Evolutionary conservation across 2,113 vertebrate species (phyloP).

Genomic region (Leptobrachium leishanense): DNA sequence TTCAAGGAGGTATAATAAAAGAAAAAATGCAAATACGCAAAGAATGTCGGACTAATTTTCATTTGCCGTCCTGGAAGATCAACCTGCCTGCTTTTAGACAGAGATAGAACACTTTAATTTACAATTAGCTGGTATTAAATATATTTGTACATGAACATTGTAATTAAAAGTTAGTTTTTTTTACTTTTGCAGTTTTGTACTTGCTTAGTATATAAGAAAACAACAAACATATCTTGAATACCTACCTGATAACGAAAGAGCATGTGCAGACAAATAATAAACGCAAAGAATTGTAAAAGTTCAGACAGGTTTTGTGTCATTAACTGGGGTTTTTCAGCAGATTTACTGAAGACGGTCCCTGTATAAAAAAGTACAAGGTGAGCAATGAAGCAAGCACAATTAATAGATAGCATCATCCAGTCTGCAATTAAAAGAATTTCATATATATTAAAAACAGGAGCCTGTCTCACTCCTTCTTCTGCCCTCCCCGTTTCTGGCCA

Average conservation of each 20-base stretch:
- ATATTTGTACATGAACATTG: slow-evolving; percentile 29
- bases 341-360: too few species aligned
- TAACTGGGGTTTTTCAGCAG: too few species aligned
- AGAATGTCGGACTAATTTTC: slow-evolving; percentile 9
- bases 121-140: slow-evolving; percentile 8
- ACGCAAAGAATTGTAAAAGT: too few species aligned
- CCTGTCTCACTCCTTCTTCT: too few species aligned
- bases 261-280: too few species aligned
- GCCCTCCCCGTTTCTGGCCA: too few species aligned
- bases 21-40: slow-evolving; percentile 1
- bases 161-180: slow-evolving; percentile 21
- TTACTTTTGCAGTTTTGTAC: slow-evolving; percentile 3
- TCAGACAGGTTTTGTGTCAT: too few species aligned
- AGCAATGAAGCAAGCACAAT: background rate
- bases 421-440: too few species aligned
- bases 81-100: background rate
- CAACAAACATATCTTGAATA: slow-evolving; percentile 20
- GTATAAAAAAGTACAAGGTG: too few species aligned
- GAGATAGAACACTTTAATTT: slow-evolving; percentile 4
- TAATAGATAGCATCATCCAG: too few species aligned
- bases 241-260: background rate
- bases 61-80: slow-evolving; percentile 11
- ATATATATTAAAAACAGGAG: too few species aligned
- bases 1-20: slow-evolving; percentile 22
- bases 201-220: slow-evolving; percentile 7